Evolutionary conservation across 2,888 invertebrate genomes (phyloP), one percentile per base, ranked within the genome.

Genomic region (Clistopyga incitator): DNA sequence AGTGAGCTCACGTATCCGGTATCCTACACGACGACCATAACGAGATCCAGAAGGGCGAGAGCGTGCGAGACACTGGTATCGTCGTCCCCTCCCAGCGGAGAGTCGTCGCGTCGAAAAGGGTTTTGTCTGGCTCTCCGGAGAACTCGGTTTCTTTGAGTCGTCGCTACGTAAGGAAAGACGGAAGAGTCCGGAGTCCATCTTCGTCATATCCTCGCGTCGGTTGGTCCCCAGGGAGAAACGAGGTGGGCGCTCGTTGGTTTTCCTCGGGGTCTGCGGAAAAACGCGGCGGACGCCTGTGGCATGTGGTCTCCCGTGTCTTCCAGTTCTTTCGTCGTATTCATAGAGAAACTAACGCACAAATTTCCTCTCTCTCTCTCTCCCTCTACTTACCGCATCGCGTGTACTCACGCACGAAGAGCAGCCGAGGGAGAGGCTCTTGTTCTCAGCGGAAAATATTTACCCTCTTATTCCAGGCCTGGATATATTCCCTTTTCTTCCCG

Each of bases 1-100:
- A 81, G 76, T 76, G 45, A 70, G 18, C 75, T 77, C 81, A 77
- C 81, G 81, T 81, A 71, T 77, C 71, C 45, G 34, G 47, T 71
- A 65, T 50, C 15, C 56, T 64, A 64, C 23, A 54, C 11, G 25
- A 18, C 25, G 42, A 29, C 29, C 65, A 50, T 71, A 77, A 82
- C 67, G 74, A 74, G 67, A 61, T 78, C 72, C 42, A 59, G 64
- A 71, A 71, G 81, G 59, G 15, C 47, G 20, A 59, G 65, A 74
- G 45, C 56, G 59, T 74, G 50, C 42, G 42, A 25, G 68, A 59
- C 56, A 50, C 34, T 50, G 13, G 56, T 29, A 38, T 34, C 29
- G 20, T 54, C 20, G 18, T 47, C 47, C 54, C 34, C 25, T 23
- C 23, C 56, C 42, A 20, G 54, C 78, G 18, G 47, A 13, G 61